These are phyloP conservation scores for Polyodon spathula DNA, from an alignment of 2,113 vertebrate species.

Conservation along the genomic window DNA sequence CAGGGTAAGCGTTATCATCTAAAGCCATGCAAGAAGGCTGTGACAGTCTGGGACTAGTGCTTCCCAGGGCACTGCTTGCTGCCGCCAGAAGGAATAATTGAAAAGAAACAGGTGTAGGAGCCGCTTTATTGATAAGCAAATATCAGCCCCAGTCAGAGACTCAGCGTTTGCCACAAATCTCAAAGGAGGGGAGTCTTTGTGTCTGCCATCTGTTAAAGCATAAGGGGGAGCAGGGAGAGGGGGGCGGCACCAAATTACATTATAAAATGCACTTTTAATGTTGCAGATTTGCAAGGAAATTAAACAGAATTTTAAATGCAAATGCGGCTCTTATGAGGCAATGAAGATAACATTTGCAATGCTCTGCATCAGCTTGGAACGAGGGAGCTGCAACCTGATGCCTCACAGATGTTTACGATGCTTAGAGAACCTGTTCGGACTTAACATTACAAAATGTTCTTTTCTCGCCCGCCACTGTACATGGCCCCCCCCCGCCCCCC, in stretches of 20 bases:
- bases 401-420: background rate
- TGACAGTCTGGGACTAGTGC: background rate
- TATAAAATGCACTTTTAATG: slow-evolving; percentile 12
- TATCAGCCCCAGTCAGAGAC: background rate
- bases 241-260: slow-evolving; percentile 9
- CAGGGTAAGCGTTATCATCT: slow-evolving; percentile 4
- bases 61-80: background rate
- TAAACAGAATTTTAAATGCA: slow-evolving; percentile 15
- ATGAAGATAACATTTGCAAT: slow-evolving; percentile 7
- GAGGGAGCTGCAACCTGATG: background rate
- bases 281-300: slow-evolving; percentile 14
- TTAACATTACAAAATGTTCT: no score
- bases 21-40: background rate
- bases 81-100: background rate
- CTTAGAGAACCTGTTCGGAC: background rate
- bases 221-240: slow-evolving; percentile 1
- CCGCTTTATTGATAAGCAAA: slow-evolving; percentile 18
- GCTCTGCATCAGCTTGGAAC: background rate
- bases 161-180: background rate
- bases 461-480: no score
- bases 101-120: slow-evolving; percentile 19
- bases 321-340: slow-evolving; percentile 4
- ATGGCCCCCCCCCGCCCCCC: no score
- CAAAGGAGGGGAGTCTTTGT: background rate
- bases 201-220: slow-evolving; percentile 17